Base-by-base conservation (phyloP, 2,797 vertebrate genomes). In the Florisuga fusca region DNA sequence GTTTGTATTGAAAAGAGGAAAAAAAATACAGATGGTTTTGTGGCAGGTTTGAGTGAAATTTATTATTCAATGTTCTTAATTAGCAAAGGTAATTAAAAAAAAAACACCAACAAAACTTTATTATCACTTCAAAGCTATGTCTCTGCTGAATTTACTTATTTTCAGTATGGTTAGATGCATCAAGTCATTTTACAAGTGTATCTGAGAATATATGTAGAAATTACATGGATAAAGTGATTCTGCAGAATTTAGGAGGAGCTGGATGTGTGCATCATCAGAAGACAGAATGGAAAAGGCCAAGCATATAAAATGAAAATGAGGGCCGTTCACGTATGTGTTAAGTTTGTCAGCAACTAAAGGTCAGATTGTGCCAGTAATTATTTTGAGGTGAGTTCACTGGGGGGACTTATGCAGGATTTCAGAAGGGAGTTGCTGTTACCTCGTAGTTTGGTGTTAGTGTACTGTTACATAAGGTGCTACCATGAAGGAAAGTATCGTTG, bases 401-500 rank as follows among this genome's bases (percentile, higher is more conserved):
- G 36, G n/a, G 13, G 27, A 58, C 33, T 53, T 17, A 33, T 84
- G 16, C 4, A 64, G 43, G 45, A 33, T 64, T 77, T 64, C 38
- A 29, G 25, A 64, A 27, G 14, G 27, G 33, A 46, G 4, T 18
- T 62, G 16, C 50, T 45, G 8, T 54, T 54, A 15, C 69, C 31
- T 82, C 21, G 8, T 50, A 2, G 25, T 27, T 43, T 69, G 43
- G 15, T 50, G 12, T 59, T 46, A 18, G 9, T 17, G 3, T 34
- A n/a, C n/a, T n/a, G 18, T 27, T 58, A 13, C n/a, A 6, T 36
- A 23, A 0, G 1, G 27, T 1, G 1, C n/a, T 73, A n/a, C 59
- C 36, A 15, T 73, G 68, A 53, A 77, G 27, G 12, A 46, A 4
- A 34, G 17, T 51, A 26, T 51, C 9, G 7, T 45, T 12, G 27